These are phyloP conservation scores for Orcinus orca DNA, from an alignment of 2,113 vertebrate genomes.

Conservation along the genomic window DNA sequence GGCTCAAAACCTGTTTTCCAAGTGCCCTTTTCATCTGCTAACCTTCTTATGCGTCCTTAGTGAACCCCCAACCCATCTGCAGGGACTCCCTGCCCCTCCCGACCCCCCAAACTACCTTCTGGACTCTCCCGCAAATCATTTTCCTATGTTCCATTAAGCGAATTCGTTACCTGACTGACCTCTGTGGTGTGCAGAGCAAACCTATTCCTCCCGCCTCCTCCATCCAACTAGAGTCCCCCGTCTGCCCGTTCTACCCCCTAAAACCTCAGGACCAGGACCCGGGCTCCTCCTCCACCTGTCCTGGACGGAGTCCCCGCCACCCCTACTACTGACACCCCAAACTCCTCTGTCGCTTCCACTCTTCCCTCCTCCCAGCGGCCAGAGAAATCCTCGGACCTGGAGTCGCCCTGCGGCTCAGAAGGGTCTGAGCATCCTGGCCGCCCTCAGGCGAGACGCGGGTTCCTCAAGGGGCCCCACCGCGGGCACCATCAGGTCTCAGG, in stretches of 20 bases:
- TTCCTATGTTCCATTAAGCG: not conserved
- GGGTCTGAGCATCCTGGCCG: accelerated
- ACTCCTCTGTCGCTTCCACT: not conserved
- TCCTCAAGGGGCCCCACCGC: not conserved
- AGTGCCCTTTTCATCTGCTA: not conserved
- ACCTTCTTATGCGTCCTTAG: not conserved
- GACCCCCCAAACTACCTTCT: not conserved
- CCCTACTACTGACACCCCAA: not conserved
- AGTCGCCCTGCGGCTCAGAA: not conserved
- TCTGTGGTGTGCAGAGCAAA: not conserved
- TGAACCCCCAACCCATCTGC: not conserved
- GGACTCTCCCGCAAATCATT: accelerated
- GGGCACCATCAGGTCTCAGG: not conserved
- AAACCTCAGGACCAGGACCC: not conserved
- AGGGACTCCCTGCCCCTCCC: not conserved
- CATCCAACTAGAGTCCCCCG: not conserved
- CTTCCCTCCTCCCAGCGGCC: not conserved
- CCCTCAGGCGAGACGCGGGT: not conserved
- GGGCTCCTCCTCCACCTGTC: not conserved
- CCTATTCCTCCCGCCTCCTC: not conserved
- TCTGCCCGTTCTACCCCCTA: not conserved
- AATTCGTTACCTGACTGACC: not conserved
- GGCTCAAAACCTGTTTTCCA: not conserved
- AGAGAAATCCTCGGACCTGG: not conserved
- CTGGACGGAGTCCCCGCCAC: not conserved